These are phyloP conservation scores for Anadara kagoshimensis DNA, from an alignment of 1,140 invertebrate species.

Conservation along the genomic window DNA sequence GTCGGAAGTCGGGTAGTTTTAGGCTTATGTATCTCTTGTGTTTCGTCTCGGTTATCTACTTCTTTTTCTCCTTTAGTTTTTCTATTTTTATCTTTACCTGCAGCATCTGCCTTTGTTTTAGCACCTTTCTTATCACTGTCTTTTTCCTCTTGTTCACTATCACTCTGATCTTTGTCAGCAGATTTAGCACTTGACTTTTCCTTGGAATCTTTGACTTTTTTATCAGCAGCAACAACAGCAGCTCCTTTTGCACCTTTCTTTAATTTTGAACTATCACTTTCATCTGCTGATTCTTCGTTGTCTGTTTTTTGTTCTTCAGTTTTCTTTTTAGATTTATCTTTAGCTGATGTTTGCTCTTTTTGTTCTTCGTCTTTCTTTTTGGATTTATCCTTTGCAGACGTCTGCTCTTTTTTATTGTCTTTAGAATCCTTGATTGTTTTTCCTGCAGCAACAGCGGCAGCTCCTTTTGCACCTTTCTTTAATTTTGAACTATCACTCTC, in stretches of 20 bases:
- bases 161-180: neutral
- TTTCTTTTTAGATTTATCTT: too few relatives aligned
- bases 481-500: conserved; percentile 15
- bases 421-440: too few relatives aligned
- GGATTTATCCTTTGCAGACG: neutral
- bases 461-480: conserved; percentile 19
- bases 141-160: neutral
- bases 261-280: neutral
- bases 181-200: neutral
- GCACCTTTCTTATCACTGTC: neutral
- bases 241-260: conserved; percentile 18
- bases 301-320: conserved; percentile 7
- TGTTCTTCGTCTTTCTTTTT: conserved; percentile 1
- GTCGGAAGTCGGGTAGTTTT: too few relatives aligned
- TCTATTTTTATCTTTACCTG: neutral
- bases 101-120: neutral
- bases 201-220: too few relatives aligned
- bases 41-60: neutral
- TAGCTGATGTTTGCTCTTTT: neutral
- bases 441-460: neutral
- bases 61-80: neutral
- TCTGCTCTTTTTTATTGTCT: neutral
- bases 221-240: neutral
- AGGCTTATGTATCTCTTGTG: neutral
- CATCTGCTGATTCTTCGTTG: neutral